Evolutionary conservation across 2,888 invertebrate species (phyloP), one percentile per base, ranked within the genome.

Genomic region (Spilosoma lubricipeda): DNA sequence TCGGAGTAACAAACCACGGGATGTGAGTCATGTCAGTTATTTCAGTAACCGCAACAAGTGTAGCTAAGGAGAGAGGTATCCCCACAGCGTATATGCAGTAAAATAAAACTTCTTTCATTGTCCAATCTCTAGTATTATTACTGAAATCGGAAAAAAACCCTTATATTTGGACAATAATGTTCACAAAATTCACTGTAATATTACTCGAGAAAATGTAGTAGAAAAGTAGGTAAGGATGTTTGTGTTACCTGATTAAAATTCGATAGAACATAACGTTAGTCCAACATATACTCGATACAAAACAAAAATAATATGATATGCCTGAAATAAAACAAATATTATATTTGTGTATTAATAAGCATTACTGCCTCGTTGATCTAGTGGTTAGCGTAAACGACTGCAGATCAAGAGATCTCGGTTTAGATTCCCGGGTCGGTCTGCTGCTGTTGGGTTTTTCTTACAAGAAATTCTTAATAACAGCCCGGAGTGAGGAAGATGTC

Each of bases 271-370:
- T 65, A 20, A 65, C 36, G 11, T 65, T 65, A 5, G 65, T 65
- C 65, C 65, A 65, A 65, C 65, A 65, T 36, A 65, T 23, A 8
- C 36, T 30, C 33, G 65, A 65, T 23, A 65, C 20, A 20, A 65
- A 36, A 65, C 30, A 65, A 36, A 65, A 65, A 23, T 65, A 65
- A 65, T 36, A 65, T 8, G 36, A 33, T 9, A 65, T 30, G 7
- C 33, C 65, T 67, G 67, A 4, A 67, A 70, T 23, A 15, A 63
- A 70, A 69, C 42, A 70, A n/a, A 68, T 5, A 48, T 1, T 48
- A 48, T 48, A 48, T 15, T 45, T 15, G 3, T 0, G 15, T 45
- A 45, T 45, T 45, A 45, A 45, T 45, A 15, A 45, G 15, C 15
- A 15, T 15, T 45, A n/a, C n/a, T n/a, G n/a, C n/a, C n/a, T n/a